Conservation (phyloP, 2,888 invertebrate species). For the Noctua comes region DNA sequence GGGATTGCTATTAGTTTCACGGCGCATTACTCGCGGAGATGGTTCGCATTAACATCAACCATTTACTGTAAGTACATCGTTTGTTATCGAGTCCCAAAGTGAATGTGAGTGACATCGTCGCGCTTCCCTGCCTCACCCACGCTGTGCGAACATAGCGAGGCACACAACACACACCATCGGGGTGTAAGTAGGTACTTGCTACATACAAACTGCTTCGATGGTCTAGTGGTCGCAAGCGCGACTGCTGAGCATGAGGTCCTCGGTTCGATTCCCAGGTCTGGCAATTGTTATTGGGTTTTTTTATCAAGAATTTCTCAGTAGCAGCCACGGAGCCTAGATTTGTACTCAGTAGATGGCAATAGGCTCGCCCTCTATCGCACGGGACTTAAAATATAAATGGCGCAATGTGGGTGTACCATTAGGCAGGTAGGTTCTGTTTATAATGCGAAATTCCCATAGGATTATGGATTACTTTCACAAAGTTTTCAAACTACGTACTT, state of each 20-base stretch:
- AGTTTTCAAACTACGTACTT: not conserved
- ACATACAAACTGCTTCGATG: not conserved
- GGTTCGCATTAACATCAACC: constrained; percentile 55
- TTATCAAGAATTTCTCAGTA: not conserved
- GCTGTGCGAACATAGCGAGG: too few species aligned
- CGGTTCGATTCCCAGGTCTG: not conserved
- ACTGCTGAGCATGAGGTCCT: not conserved
- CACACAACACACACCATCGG: not conserved
- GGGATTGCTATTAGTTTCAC: constrained; percentile 50
- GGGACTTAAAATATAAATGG: not conserved
- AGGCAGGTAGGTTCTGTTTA: not conserved
- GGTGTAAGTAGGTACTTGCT: not conserved
- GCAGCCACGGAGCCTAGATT: not conserved
- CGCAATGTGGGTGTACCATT: not conserved
- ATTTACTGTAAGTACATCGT: constrained; percentile 57
- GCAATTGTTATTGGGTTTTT: not conserved
- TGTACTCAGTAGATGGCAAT: not conserved
- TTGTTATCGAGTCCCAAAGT: constrained; percentile 53
- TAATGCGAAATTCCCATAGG: not conserved
- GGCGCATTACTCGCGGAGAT: constrained; percentile 53
- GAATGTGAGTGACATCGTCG: constrained; percentile 38
- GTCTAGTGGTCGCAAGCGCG: not conserved
- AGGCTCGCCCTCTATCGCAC: not conserved
- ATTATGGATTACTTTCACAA: not conserved
- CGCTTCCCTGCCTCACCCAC: constrained; percentile 9